phyloP scores from a whole-genome alignment of 1,140 invertebrate genomes.

The Rhopalosiphum padi region DNA sequence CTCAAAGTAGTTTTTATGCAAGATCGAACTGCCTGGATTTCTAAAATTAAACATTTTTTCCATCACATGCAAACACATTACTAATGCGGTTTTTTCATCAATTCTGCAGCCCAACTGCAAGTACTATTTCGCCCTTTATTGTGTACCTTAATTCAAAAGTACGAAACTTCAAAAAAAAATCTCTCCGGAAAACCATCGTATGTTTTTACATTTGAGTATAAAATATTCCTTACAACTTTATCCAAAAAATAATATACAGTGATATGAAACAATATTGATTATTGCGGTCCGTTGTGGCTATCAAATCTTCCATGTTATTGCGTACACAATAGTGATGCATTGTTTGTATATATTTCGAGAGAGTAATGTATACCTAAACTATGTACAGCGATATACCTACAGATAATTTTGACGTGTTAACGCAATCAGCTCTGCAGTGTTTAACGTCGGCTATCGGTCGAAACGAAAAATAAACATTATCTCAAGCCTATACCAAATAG shows the following conservation, averaged over 20 bases:
- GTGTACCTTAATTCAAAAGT: background rate
- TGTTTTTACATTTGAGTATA: no score
- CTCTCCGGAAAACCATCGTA: no score
- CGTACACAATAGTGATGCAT: background rate
- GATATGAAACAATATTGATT: no score
- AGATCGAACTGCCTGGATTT: no score
- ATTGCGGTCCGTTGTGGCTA: background rate
- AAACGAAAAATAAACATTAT: conserved; percentile 3
- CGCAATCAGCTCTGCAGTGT: background rate
- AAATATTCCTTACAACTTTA: no score
- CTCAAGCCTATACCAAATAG: background rate
- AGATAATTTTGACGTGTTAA: background rate
- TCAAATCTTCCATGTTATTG: background rate
- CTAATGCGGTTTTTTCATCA: background rate
- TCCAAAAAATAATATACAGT: background rate
- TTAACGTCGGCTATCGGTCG: background rate
- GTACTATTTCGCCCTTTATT: no score
- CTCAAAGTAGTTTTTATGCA: no score
- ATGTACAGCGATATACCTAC: background rate
- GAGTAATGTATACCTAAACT: no score
- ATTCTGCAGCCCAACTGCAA: background rate
- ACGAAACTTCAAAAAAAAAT: background rate
- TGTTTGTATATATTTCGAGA: background rate
- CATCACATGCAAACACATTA: no score
- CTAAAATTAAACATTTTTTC: no score